These are phyloP conservation scores for Noctua comes DNA, from an alignment of 2,888 invertebrate species.

Conservation along the genomic window DNA sequence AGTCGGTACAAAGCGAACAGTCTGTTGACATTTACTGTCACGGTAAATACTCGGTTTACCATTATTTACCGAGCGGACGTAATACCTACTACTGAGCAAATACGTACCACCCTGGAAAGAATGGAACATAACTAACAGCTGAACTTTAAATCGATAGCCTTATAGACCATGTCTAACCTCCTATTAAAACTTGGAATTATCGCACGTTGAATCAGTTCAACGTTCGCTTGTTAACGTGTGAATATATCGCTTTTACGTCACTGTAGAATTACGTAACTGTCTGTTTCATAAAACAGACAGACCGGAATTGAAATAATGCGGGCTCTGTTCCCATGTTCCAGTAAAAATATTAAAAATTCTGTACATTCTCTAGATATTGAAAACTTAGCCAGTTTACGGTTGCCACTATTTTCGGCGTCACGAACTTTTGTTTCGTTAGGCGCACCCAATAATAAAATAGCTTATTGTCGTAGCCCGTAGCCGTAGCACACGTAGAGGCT, in stretches of 20 bases:
- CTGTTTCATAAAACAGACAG: constrained; percentile 24
- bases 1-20: constrained; percentile 86
- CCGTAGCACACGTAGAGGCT: constrained; percentile 67
- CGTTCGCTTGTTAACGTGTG: constrained; percentile 42
- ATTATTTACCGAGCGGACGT: constrained; percentile 85
- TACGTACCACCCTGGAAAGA: constrained; percentile 67
- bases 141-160: constrained; percentile 48
- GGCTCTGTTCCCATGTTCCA: constrained; percentile 28
- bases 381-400: constrained; percentile 23
- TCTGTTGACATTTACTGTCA: constrained; percentile 87
- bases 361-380: constrained; percentile 21
- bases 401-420: constrained; percentile 35
- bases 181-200: constrained; percentile 52
- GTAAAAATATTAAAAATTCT: constrained; percentile 24
- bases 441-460: constrained; percentile 52
- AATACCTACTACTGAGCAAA: constrained; percentile 78
- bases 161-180: constrained; percentile 32
- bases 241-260: constrained; percentile 19
- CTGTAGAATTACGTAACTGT: constrained; percentile 11
- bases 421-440: constrained; percentile 44
- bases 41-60: constrained; percentile 86
- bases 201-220: constrained; percentile 36
- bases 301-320: constrained; percentile 27
- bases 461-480: constrained; percentile 60
- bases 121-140: constrained; percentile 48